Evolutionary conservation across 2,888 invertebrate species (phyloP).

Genomic region (Adela reaumurella): DNA sequence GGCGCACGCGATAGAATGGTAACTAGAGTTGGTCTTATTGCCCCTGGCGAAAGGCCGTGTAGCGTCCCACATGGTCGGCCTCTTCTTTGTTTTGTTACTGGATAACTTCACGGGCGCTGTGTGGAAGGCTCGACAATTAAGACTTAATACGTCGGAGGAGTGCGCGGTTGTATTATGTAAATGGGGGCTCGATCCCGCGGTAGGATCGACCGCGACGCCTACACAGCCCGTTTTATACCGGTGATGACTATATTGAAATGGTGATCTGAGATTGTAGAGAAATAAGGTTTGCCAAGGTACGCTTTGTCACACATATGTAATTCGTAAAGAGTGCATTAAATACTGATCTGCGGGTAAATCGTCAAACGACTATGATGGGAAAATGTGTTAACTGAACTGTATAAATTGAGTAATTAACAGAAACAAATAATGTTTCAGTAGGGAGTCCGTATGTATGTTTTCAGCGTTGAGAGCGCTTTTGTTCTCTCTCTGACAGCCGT

Average conservation of each 20-base stretch:
- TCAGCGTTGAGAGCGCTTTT: too few species aligned
- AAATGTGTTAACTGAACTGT: too few species aligned
- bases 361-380: too few species aligned
- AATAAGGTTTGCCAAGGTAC: too few species aligned
- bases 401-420: too few species aligned
- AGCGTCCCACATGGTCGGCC: background rate
- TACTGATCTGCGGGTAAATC: too few species aligned
- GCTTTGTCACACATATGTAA: too few species aligned
- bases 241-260: background rate
- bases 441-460: too few species aligned
- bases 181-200: slow-evolving; percentile 29
- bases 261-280: background rate
- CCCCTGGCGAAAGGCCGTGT: background rate
- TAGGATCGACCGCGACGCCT: background rate
- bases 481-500: too few species aligned
- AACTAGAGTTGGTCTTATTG: background rate
- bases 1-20: background rate
- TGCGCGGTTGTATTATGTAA: slow-evolving; percentile 52
- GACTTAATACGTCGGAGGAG: slow-evolving; percentile 43
- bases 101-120: slow-evolving; percentile 19
- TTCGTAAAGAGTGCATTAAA: too few species aligned
- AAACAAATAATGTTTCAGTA: too few species aligned
- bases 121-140: slow-evolving; percentile 35
- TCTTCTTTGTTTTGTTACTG: background rate
- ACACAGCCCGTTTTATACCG: background rate